Conservation (phyloP, 2,888 invertebrate species). For the Temnothorax unifasciatus region DNA sequence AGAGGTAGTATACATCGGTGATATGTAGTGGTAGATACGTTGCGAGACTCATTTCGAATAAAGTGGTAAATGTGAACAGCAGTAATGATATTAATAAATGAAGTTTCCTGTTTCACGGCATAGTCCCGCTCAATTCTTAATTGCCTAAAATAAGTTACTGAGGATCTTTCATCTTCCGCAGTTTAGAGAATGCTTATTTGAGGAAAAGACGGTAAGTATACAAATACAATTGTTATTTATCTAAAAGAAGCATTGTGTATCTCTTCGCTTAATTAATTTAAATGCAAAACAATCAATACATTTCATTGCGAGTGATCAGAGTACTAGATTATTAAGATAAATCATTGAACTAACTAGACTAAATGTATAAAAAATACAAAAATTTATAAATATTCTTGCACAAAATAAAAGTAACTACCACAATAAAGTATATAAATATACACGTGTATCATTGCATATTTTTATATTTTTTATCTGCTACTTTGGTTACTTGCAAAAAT, state of each 20-base stretch:
- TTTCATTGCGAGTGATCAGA: not conserved
- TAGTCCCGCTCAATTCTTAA: constrained; percentile 29
- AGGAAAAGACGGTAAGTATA: not conserved
- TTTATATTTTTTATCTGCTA: not conserved
- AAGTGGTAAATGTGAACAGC: constrained; percentile 1
- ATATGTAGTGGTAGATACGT: not conserved
- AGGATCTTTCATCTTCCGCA: not conserved
- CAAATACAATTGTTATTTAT: not conserved
- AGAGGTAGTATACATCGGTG: not conserved
- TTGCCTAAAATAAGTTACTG: not conserved
- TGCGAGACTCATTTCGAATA: constrained; percentile 1
- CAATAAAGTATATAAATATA: not conserved
- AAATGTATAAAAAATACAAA: not conserved
- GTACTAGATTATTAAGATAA: not conserved
- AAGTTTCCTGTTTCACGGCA: constrained; percentile 15
- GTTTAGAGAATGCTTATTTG: not conserved
- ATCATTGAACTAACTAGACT: not conserved
- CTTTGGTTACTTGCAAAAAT: not conserved
- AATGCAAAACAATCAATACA: not conserved
- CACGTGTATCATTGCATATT: not conserved
- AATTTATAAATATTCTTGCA: not conserved
- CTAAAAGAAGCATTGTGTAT: not conserved
- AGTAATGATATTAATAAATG: constrained; percentile 13
- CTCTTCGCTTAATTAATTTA: not conserved
- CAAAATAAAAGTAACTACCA: not conserved